Evolutionary conservation across 2,113 vertebrate genomes (phyloP).

Genomic region (Lagenorhynchus albirostris): DNA sequence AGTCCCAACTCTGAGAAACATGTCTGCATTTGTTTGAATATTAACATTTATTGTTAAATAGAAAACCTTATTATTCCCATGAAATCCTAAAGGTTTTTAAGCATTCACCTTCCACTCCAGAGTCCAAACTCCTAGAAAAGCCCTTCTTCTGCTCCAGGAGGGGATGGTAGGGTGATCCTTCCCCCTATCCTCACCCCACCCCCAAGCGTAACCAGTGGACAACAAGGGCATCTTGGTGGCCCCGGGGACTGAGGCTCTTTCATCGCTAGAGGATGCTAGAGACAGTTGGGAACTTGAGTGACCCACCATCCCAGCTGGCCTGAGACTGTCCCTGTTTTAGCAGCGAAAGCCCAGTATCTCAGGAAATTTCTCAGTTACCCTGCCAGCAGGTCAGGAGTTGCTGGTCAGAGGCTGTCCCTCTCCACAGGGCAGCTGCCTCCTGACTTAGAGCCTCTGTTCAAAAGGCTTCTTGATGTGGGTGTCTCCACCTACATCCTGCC

Average conservation of each 20-base stretch:
- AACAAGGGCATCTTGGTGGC: no score
- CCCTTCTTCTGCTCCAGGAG: not conserved
- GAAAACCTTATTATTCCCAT: not conserved
- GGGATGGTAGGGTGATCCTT: not conserved
- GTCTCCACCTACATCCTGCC: accelerated
- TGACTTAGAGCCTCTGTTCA: not conserved
- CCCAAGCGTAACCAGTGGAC: not conserved
- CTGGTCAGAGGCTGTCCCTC: not conserved
- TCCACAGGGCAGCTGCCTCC: not conserved
- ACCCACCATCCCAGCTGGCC: not conserved
- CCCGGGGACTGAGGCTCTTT: not conserved
- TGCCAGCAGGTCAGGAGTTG: not conserved
- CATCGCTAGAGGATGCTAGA: not conserved
- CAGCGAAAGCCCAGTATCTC: not conserved
- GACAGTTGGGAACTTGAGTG: no score
- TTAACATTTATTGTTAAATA: not conserved
- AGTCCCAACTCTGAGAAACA: not conserved
- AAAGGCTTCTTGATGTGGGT: not conserved
- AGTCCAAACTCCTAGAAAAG: not conserved
- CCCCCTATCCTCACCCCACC: no score
- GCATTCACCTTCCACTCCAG: not conserved
- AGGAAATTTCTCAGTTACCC: not conserved
- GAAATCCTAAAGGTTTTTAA: not conserved
- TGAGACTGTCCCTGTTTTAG: not conserved
- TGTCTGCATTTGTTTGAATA: not conserved